These are phyloP conservation scores for Hymenopus coronatus DNA, from an alignment of 2,888 invertebrate genomes.

Conservation along the genomic window DNA sequence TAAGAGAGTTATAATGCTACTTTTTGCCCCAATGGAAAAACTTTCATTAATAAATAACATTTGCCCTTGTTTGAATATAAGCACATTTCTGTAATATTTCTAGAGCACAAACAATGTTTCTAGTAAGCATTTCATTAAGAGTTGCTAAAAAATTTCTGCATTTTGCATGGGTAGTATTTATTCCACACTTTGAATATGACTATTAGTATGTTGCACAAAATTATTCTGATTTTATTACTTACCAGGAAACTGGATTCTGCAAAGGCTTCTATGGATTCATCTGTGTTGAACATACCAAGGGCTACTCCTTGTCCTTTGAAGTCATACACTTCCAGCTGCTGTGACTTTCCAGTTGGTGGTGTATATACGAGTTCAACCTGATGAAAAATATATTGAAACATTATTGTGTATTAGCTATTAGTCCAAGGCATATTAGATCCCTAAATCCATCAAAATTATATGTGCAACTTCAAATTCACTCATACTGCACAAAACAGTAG, in stretches of 20 bases:
- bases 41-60: no score
- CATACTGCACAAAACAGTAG: no score
- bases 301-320: conserved; percentile 74
- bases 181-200: neutral
- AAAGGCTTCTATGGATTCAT: conserved; percentile 78
- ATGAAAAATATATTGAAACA: neutral
- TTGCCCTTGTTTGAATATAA: no score
- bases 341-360: conserved; percentile 53
- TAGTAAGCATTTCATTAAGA: no score
- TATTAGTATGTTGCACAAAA: neutral
- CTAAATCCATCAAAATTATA: no score
- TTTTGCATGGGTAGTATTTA: neutral
- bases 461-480: no score
- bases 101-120: no score
- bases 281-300: conserved; percentile 90
- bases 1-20: no score
- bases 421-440: no score
- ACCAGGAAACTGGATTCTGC: conserved; percentile 85
- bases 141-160: neutral
- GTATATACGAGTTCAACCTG: conserved; percentile 74
- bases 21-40: no score
- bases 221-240: conserved; percentile 41
- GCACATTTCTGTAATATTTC: no score
- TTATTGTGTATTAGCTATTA: no score
- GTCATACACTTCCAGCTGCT: conserved; percentile 61